Evolutionary conservation across 2,113 vertebrate species (phyloP), one percentile per base, ranked within the genome.

Genomic region (Callionymus lyra): DNA sequence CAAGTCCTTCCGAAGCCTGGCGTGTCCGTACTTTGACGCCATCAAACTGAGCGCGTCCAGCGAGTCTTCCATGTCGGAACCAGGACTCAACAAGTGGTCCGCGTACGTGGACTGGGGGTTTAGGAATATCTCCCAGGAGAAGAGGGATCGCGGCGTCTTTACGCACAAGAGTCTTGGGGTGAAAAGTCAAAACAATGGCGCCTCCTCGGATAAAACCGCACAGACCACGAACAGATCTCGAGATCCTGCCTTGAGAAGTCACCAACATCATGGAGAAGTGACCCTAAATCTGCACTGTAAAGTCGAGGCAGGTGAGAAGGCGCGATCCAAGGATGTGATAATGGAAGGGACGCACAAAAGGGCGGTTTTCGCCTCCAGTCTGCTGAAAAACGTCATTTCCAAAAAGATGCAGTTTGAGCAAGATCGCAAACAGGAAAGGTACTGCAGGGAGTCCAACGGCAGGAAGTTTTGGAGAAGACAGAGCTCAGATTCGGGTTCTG

Each of bases 381-480:
- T 96, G 16, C 83, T 98, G 50, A 89, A 94, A 81, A 96, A 94
- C 19, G 88, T 98, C 1, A 95, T 98, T 76, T 97, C 93, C 45
- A 98, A 98, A 81, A 98, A 96, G 73, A 98, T 98, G 94, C 92
- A 90, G 67, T 83, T 87, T 55, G 94, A 98, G 34, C 89, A 93
- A 12, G 94, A 95, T 73, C 84, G 90, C 44, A 91, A 90, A 70
- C 90, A 95, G 90, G 94, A 97, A 65, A 81, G 92, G 33, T 91
- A 90, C 50, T 34, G 15, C 32, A 45, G 9, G 31, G 44, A 17
- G 16, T 27, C 31, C 10, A 47, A 58, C 13, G 86, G 88, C 10
- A 82, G 64, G 51, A 65, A 59, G 14, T 56, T 67, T 9, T 42
- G 87, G 17, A 86, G 87, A 43, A 83, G 88, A 19, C 88, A 90